phyloP scores from a whole-genome alignment of 2,888 invertebrate genomes.

The Meteorus cinctellus region DNA sequence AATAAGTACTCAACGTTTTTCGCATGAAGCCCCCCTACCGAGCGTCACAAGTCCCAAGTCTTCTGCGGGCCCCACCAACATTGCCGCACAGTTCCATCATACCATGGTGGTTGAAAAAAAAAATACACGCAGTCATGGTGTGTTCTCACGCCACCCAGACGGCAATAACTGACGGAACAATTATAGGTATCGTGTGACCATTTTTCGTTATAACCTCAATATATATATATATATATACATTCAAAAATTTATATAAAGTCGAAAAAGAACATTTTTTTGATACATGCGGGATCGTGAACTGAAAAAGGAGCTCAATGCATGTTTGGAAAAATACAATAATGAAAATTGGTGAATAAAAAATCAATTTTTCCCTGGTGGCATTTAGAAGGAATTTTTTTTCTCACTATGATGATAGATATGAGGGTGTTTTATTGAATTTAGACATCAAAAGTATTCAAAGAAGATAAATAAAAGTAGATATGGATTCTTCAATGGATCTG shows the following conservation, averaged over 20 bases:
- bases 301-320: background rate
- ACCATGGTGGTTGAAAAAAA: background rate
- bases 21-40: background rate
- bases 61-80: background rate
- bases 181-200: constrained; percentile 37
- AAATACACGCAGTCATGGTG: background rate
- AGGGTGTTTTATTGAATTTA: background rate
- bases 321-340: background rate
- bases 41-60: constrained; percentile 7
- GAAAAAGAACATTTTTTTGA: background rate
- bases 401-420: background rate
- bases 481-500: background rate
- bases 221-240: background rate
- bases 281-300: background rate
- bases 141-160: constrained; percentile 17
- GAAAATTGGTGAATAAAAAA: background rate
- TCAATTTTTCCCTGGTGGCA: background rate
- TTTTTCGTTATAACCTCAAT: background rate
- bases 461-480: background rate
- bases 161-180: constrained; percentile 20
- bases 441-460: background rate
- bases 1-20: background rate
- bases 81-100: no score
- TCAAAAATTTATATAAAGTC: background rate
- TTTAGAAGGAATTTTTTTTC: background rate